Conservation (phyloP, 2,113 vertebrate species). For the Cichladusa arquata region DNA sequence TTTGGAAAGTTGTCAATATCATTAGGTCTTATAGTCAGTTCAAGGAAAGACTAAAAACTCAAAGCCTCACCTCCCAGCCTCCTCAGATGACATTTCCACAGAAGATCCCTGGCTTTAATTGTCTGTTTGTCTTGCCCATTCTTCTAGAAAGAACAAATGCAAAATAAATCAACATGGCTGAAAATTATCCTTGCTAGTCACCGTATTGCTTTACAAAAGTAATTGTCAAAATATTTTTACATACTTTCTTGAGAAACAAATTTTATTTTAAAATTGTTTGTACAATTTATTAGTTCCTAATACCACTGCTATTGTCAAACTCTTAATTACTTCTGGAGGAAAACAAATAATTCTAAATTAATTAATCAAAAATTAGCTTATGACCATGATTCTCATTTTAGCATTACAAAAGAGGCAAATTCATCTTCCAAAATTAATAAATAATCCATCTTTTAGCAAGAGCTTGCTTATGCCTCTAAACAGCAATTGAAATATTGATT, state of each 20-base stretch:
- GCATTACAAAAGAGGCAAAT: background rate
- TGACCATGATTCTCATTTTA: background rate
- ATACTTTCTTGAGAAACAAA: background rate
- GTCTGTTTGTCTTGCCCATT: background rate
- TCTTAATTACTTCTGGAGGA: background rate
- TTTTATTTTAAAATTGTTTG: background rate
- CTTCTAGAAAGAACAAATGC: background rate
- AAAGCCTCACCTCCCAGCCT: accelerated
- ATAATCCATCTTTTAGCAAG: background rate
- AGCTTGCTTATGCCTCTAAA: background rate
- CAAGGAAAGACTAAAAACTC: background rate
- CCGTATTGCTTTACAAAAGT: background rate
- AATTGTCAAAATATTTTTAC: background rate
- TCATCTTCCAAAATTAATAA: background rate
- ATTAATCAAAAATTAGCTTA: background rate
- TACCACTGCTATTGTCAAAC: background rate
- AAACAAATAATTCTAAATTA: background rate
- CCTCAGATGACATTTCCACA: background rate
- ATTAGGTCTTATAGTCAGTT: background rate
- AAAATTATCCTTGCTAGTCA: background rate
- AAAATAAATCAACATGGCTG: background rate
- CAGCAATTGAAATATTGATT: background rate
- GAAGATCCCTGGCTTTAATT: background rate
- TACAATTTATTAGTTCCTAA: background rate
- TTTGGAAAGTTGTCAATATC: background rate